Base-by-base conservation (phyloP, 2,888 invertebrate genomes). In the Nephrotoma appendiculata region DNA sequence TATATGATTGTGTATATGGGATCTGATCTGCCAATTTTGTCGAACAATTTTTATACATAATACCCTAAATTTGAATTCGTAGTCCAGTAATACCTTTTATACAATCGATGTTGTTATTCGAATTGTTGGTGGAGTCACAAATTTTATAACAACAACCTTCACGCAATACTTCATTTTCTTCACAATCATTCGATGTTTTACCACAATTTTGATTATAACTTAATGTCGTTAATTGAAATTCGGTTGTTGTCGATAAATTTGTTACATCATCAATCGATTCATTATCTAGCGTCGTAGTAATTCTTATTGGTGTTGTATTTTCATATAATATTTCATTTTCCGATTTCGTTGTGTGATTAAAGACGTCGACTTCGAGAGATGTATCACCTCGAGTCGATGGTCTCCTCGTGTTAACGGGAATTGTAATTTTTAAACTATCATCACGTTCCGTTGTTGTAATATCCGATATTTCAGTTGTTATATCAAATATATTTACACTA, bases 151-250 rank as follows among this genome's bases (percentile, higher is more conserved):
- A 94, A 89, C 91, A 91, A 89, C 93, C 93, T 89, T 92, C 91
- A 89, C 93, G 91, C 91, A 95, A 95, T 88, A 93, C 92, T 91
- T 95, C 94, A 88, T 92, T 92, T 89, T 92, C 90, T 88, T 92
- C 92, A 91, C 95, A 95, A 90, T 95, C 94, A 89, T 91, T 91
- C 91, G 94, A 93, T 89, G 91, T 91, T 89, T 91, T 92, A 92
- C 95, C 95, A 89, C 91, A 89, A 89, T 90, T 71, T 71, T 85
- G 87, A 87, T 88, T 89, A n/a, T 89, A 88, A 6, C 89, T 88
- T 86, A 88, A 87, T 42, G 88, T 87, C 19, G 87, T 90, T 43
- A 89, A 89, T 41, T 89, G 89, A 41, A 89, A 88, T 86, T 90
- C 88, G 6, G 90, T 90, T 2, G 90, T 89, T 48, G 89, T 87